Evolutionary conservation across 2,888 invertebrate genomes (phyloP), one percentile per base, ranked within the genome.

Genomic region (Lasioglossum oenotherae): DNA sequence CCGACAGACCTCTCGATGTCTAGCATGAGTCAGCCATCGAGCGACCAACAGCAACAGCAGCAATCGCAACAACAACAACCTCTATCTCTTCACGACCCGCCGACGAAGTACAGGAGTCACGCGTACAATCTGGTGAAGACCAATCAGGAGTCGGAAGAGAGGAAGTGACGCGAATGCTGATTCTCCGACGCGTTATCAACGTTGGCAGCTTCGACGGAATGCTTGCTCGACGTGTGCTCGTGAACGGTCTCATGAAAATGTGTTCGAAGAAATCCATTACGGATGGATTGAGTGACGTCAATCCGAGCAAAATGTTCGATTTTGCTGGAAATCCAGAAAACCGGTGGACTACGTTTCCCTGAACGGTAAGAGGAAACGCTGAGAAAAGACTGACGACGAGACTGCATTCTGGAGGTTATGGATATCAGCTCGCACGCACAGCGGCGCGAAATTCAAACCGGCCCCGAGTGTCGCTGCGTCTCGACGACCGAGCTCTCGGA

Each of bases 1-100:
- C 95, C 95, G 72, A 95, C 95, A 72, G 95, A 95, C 90, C 93
- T 95, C 41, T 95, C 95, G 80, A 95, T 95, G 95, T 93, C 95
- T 46, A 94, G 93, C 80, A 94, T 95, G 94, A 95, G 91, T 89
- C 93, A 94, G 72, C 92, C 93, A 44, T 87, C 92, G 85, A 83
- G n/a, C 49, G 84, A 80, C 19, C 86, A 86, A 38, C 80, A 81
- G 23, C 86, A 78, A 23, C 85, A 57, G 0, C 73, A 80, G 0
- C 74, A 57, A 2, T 87, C 80, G n/a, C 86, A 85, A 19, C 91
- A 89, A 19, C 91, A 89, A 6, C 94, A 82, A 76, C 92, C 92
- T 53, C 86, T 92, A n/a, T 92, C 88, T 74, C 89, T 89, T 49
- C 93, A 91, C 87, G 95, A 95, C 88, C 95, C 95, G 74, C 95